phyloP scores from a whole-genome alignment of 2,113 vertebrate species.

The Cheilinus undulatus region DNA sequence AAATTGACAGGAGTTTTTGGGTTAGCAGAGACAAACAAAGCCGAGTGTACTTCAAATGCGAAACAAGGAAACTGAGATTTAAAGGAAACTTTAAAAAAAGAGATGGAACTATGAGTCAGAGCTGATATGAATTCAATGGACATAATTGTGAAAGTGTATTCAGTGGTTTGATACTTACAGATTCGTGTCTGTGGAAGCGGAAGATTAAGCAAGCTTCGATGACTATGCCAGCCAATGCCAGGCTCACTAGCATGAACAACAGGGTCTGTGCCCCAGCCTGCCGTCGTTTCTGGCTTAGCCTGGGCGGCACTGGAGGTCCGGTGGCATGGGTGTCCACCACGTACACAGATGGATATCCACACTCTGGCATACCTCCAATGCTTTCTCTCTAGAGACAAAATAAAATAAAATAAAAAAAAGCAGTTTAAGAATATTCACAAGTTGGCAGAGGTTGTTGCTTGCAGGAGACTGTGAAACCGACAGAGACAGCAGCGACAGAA shows the following conservation, averaged over 20 bases:
- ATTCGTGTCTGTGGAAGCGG: slow-evolving; percentile 46
- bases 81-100: no score
- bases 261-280: slow-evolving; percentile 36
- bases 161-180: slow-evolving; percentile 55
- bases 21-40: slow-evolving; percentile 3
- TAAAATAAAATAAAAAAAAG: not conserved
- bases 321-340: slow-evolving; percentile 79
- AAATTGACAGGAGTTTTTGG: not conserved
- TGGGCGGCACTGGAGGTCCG: slow-evolving; percentile 68
- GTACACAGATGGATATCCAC: slow-evolving; percentile 73
- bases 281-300: not conserved
- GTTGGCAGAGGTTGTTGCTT: slow-evolving; percentile 17
- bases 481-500: not conserved
- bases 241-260: slow-evolving; percentile 77
- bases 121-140: not conserved
- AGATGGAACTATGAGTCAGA: not conserved
- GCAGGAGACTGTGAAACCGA: not conserved
- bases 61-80: slow-evolving; percentile 14
- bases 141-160: not conserved
- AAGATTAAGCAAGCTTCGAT: slow-evolving; percentile 86
- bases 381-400: not conserved
- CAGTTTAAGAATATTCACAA: not conserved
- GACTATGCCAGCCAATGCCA: slow-evolving; percentile 73
- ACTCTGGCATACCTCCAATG: slow-evolving; percentile 57
- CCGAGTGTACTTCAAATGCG: not conserved